phyloP scores from a whole-genome alignment of 1,140 invertebrate genomes.

The Campoletis sonorensis region DNA sequence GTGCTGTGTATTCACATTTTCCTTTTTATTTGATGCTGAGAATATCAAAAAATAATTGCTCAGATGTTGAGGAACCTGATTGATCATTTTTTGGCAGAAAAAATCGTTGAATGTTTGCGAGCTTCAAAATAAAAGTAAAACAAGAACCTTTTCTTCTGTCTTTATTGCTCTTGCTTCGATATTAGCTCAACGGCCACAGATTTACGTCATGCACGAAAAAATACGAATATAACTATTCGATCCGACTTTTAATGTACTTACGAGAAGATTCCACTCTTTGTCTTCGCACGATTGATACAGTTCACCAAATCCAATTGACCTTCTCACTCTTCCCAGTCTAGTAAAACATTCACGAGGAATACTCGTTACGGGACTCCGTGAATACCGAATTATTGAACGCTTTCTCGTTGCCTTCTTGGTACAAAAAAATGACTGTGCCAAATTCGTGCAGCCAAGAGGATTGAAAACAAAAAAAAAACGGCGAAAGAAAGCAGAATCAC shows the following conservation, averaged over 20 bases:
- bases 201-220: too few relatives aligned
- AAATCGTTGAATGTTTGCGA: too few relatives aligned
- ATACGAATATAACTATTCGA: too few relatives aligned
- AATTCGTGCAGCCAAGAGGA: neutral
- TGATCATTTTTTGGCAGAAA: too few relatives aligned
- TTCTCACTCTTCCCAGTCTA: neutral
- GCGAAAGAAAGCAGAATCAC: neutral
- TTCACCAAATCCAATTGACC: neutral
- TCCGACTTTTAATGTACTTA: neutral
- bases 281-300: neutral
- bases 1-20: neutral
- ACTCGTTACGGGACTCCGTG: neutral
- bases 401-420: neutral
- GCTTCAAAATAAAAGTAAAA: too few relatives aligned
- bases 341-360: neutral
- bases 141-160: too few relatives aligned
- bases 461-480: neutral
- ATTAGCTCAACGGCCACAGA: too few relatives aligned
- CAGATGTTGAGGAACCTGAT: too few relatives aligned
- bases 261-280: neutral
- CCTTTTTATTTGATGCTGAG: neutral
- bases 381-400: constrained; percentile 13
- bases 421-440: neutral
- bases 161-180: too few relatives aligned
- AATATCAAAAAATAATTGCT: neutral